Conservation (phyloP, 2,888 invertebrate genomes). For the Lathronympha strigana region DNA sequence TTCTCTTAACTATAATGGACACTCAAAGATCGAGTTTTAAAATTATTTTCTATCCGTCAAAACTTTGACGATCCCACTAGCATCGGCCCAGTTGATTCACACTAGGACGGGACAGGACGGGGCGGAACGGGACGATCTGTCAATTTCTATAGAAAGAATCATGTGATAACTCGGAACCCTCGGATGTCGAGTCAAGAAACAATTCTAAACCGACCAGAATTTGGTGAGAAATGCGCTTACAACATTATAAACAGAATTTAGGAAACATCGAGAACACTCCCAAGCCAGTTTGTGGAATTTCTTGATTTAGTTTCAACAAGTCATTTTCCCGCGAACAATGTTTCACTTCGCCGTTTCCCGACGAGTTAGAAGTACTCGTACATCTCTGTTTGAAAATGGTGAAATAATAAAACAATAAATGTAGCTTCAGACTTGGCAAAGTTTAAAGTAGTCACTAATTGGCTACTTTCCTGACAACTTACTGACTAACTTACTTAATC, state of each 20-base stretch:
- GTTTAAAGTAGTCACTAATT: no score
- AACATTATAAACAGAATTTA: constrained; percentile 38
- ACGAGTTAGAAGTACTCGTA: constrained; percentile 17
- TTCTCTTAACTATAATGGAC: no score
- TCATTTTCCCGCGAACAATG: constrained; percentile 42
- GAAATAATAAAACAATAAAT: constrained; percentile 14
- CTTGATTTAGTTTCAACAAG: constrained; percentile 47
- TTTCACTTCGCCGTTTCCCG: constrained; percentile 39
- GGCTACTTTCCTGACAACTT: no score
- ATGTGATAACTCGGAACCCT: no score
- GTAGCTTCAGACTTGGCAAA: background rate
- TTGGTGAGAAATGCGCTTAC: constrained; percentile 35
- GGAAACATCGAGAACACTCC: constrained; percentile 42
- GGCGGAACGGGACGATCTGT: no score
- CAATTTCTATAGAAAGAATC: no score
- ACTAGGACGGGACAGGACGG: no score
- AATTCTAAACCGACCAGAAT: constrained; percentile 14
- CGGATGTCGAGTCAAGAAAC: constrained; percentile 17
- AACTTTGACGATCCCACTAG: no score
- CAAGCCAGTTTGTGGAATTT: constrained; percentile 45
- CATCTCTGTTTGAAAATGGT: constrained; percentile 19
- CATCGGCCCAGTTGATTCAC: background rate
- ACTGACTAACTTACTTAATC: no score
- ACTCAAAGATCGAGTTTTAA: no score
- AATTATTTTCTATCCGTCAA: no score